These are phyloP conservation scores for Spea hammondii DNA, from an alignment of 2,797 vertebrate genomes.

Conservation along the genomic window DNA sequence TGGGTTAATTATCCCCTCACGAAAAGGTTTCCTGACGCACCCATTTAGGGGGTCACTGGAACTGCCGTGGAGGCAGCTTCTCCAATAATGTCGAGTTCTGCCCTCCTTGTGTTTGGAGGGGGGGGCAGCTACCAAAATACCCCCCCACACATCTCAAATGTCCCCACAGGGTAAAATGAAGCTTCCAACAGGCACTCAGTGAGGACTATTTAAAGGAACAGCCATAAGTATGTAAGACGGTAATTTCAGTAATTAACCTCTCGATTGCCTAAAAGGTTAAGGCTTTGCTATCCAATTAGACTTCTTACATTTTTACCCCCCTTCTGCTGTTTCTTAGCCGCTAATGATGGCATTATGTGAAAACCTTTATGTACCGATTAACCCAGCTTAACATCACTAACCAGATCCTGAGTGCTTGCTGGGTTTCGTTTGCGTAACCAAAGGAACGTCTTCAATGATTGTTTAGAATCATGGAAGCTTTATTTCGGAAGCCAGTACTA, in stretches of 20 bases:
- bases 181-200: not conserved
- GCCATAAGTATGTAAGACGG: not conserved
- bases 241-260: not conserved
- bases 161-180: not conserved
- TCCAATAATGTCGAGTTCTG: not conserved
- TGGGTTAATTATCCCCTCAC: conserved; percentile 62
- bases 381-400: too few species aligned
- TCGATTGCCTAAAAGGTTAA: not conserved
- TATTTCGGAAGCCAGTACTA: too few species aligned
- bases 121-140: not conserved
- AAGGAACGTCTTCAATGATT: too few species aligned
- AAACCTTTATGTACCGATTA: too few species aligned
- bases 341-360: too few species aligned
- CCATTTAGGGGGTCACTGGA: conserved; percentile 26
- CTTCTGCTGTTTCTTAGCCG: too few species aligned
- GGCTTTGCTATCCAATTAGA: not conserved
- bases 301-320: too few species aligned
- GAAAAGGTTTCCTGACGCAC: conserved; percentile 45
- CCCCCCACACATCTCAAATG: not conserved
- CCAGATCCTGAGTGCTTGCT: too few species aligned
- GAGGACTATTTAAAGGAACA: too few species aligned
- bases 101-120: not conserved
- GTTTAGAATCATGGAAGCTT: too few species aligned
- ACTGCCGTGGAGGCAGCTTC: conserved; percentile 17
- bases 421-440: too few species aligned